phyloP scores from a whole-genome alignment of 2,888 invertebrate genomes.

The Phaedon cochleariae region DNA sequence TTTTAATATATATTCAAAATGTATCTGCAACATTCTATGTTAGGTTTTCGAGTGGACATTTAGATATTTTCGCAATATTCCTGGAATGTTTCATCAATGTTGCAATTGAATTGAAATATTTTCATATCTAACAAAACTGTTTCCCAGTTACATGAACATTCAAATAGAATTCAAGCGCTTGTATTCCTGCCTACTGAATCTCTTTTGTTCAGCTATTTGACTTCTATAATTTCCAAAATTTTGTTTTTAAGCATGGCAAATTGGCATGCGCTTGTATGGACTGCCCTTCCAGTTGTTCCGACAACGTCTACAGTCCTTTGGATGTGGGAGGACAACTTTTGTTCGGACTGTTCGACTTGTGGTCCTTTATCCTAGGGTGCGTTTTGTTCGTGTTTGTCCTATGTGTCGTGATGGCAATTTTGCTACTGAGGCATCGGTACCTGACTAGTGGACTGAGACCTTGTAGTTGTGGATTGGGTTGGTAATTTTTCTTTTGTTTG shows the following conservation, averaged over 20 bases:
- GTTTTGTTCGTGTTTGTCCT: slow-evolving; percentile 9
- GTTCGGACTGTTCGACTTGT: slow-evolving; percentile 16
- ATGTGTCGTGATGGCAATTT: not conserved
- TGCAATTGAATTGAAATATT: too few relatives aligned
- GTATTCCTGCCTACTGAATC: not conserved
- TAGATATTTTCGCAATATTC: too few relatives aligned
- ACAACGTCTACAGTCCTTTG: slow-evolving; percentile 60
- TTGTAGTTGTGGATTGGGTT: not conserved
- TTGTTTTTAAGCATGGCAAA: slow-evolving; percentile 65
- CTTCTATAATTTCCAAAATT: too few relatives aligned
- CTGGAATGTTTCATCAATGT: too few relatives aligned
- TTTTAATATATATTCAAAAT: too few relatives aligned
- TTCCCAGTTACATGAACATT: too few relatives aligned
- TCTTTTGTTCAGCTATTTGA: slow-evolving; percentile 16
- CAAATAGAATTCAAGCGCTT: too few relatives aligned
- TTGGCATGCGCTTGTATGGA: slow-evolving; percentile 82
- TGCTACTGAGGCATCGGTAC: not conserved
- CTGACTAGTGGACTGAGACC: not conserved
- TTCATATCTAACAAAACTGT: too few relatives aligned
- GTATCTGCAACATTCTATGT: too few relatives aligned
- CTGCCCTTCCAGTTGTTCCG: slow-evolving; percentile 72
- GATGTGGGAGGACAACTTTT: slow-evolving; percentile 43
- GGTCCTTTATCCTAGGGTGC: slow-evolving; percentile 9
- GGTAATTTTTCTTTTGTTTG: not conserved
- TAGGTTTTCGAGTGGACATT: too few relatives aligned